Evolutionary conservation across 2,888 invertebrate species (phyloP).

Genomic region (Digitonthophagus gazella): DNA sequence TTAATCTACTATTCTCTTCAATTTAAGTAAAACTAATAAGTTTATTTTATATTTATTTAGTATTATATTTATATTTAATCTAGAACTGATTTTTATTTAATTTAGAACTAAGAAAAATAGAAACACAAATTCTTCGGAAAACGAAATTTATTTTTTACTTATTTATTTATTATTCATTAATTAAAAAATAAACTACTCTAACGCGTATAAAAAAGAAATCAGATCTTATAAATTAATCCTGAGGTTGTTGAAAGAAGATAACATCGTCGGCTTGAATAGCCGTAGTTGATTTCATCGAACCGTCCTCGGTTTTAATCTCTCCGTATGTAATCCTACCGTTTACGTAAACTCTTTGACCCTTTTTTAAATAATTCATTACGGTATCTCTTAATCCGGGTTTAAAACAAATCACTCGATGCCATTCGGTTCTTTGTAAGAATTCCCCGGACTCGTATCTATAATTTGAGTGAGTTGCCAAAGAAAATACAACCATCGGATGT

Average conservation of each 20-base stretch:
- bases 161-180: too few relatives aligned
- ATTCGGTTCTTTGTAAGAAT: conserved; percentile 81
- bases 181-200: too few relatives aligned
- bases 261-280: conserved; percentile 85
- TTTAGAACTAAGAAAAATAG: too few relatives aligned
- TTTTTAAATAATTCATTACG: conserved; percentile 75
- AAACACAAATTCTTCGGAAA: too few relatives aligned
- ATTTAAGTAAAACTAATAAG: too few relatives aligned
- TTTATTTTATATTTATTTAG: too few relatives aligned
- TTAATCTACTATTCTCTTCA: too few relatives aligned
- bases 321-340: conserved; percentile 82
- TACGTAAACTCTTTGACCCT: conserved; percentile 82
- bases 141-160: too few relatives aligned
- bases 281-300: conserved; percentile 68
- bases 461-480: conserved; percentile 84
- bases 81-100: too few relatives aligned
- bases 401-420: conserved; percentile 88
- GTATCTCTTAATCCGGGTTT: conserved; percentile 78
- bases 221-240: not conserved
- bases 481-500: conserved; percentile 86
- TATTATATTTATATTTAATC: too few relatives aligned
- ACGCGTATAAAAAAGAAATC: not conserved
- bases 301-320: conserved; percentile 77
- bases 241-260: conserved; percentile 66
- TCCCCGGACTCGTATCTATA: conserved; percentile 81